A percentile compares a stretch with the other conserved stretches of the same genome.
Evolutionary conservation across 2,797 vertebrate genomes (phyloP).

Genomic region (Acanthiza pusilla): DNA sequence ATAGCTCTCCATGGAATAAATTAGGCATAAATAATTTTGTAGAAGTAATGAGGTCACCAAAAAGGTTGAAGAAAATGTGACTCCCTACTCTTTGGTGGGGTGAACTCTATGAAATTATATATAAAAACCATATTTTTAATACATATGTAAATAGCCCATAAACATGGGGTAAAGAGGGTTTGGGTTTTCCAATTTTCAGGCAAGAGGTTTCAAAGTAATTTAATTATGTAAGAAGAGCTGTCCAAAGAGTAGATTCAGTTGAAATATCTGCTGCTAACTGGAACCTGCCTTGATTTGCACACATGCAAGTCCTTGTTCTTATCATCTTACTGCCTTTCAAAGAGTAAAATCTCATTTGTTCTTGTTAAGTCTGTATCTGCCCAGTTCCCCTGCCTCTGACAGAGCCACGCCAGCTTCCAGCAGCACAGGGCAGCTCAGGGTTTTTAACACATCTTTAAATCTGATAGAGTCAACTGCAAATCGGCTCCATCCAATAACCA

Average conservation of each 20-base stretch:
- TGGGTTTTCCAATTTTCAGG: neutral
- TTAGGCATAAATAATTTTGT: neutral
- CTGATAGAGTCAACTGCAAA: neutral
- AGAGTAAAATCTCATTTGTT: neutral
- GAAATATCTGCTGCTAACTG: neutral
- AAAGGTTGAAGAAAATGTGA: neutral
- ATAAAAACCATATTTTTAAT: neutral
- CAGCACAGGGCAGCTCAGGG: neutral
- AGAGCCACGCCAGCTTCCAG: neutral
- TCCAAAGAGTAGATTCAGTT: neutral
- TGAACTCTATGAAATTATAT: neutral
- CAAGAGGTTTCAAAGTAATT: neutral
- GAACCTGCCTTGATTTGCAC: neutral
- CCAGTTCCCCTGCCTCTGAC: neutral
- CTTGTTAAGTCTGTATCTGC: neutral
- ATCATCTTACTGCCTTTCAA: neutral
- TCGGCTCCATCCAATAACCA: neutral
- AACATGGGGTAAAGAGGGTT: neutral
- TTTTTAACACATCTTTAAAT: neutral
- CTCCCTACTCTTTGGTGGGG: neutral
- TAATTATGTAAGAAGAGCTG: neutral
- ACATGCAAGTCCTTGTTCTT: neutral
- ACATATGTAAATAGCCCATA: neutral
- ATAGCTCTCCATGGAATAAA: neutral
- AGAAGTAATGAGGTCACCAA: neutral